Conservation (phyloP, 2,797 vertebrate species). For the Falco peregrinus region DNA sequence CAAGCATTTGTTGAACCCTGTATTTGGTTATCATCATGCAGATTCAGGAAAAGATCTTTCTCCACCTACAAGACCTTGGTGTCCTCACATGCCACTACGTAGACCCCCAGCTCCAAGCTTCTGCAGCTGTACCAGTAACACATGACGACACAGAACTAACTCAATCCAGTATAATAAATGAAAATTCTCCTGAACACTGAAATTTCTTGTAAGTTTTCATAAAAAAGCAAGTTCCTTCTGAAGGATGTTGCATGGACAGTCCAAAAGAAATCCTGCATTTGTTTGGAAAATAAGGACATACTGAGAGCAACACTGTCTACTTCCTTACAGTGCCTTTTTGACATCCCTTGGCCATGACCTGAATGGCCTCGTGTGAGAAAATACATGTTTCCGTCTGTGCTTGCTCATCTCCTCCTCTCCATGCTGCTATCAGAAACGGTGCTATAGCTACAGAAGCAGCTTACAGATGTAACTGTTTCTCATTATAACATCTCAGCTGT, state of each 20-base stretch:
- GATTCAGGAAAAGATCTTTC: neutral
- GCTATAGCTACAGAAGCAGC: neutral
- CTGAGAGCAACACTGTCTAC: neutral
- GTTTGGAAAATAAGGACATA: neutral
- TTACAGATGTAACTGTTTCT: neutral
- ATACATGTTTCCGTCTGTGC: neutral
- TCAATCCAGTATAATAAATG: neutral
- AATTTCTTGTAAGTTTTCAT: neutral
- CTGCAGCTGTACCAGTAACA: neutral
- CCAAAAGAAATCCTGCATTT: conserved; percentile 7
- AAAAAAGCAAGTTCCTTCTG: neutral
- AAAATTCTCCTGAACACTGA: neutral
- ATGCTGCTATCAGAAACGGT: neutral
- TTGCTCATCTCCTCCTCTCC: neutral
- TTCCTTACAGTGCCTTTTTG: neutral
- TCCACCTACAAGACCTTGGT: neutral
- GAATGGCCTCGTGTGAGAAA: neutral
- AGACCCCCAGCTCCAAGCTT: neutral
- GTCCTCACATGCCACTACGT: neutral
- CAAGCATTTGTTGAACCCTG: neutral
- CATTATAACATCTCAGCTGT: neutral
- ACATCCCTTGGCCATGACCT: conserved; percentile 1
- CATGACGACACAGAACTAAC: neutral
- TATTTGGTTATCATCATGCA: neutral
- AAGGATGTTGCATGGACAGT: neutral